Percentiles rank a stretch among this genome's conserved stretches.
Conservation (phyloP, 30 jellyfish, hydroid and myxozoan species). For the Chrysaora quinquecirrha region DNA sequence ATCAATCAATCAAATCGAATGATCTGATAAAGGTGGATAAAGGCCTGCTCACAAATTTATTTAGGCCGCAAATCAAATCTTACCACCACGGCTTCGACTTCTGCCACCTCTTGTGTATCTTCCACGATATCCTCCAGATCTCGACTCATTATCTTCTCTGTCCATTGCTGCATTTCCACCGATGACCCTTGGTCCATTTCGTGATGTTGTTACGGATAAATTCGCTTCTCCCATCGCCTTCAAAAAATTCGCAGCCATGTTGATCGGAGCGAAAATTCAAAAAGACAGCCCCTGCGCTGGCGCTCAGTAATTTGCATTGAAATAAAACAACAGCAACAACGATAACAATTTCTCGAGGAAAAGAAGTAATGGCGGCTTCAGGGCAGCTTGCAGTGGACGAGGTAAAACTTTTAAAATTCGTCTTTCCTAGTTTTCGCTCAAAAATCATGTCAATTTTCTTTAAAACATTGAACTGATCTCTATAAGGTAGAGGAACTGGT, state of each 20-base stretch:
- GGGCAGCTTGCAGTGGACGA: no score
- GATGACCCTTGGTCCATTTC: conserved; percentile 62
- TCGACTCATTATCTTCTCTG: conserved; percentile 33
- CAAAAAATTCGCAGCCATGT: conserved; percentile 61
- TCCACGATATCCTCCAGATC: conserved; percentile 59
- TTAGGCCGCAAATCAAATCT: not conserved
- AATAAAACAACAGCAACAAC: not conserved
- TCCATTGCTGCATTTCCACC: conserved; percentile 80
- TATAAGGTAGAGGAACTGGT: not conserved
- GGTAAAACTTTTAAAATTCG: no score
- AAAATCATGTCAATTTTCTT: no score
- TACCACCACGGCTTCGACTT: conserved; percentile 46
- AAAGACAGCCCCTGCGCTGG: no score
- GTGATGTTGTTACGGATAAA: conserved; percentile 63
- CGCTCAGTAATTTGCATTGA: no score
- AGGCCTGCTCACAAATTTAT: no score
- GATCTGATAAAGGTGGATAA: no score
- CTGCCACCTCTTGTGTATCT: conserved; percentile 56
- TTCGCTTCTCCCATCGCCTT: conserved; percentile 80
- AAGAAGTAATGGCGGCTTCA: not conserved
- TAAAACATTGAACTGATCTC: not conserved
- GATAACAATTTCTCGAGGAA: not conserved
- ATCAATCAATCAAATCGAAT: no score
- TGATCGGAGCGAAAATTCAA: no score
- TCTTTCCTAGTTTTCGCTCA: not conserved